Evolutionary conservation across 2,888 invertebrate genomes (phyloP), one percentile per base, ranked within the genome.

Genomic region (Erebia epiphron): DNA sequence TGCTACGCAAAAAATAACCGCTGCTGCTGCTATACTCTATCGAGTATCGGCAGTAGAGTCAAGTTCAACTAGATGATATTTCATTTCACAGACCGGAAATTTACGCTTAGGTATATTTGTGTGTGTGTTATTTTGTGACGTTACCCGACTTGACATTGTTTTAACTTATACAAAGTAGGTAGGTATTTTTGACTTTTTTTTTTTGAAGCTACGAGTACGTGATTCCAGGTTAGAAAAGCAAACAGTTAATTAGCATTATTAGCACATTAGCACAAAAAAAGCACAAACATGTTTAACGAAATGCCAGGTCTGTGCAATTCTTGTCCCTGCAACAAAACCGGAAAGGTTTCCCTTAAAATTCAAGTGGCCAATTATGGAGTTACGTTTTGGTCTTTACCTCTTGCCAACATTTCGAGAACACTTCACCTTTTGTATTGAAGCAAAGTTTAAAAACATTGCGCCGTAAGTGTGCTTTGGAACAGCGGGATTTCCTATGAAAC

Each of bases 291-390:
- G 10, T 16, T 43, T 52, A 52, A 16, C 18, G 10, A 54, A 52
- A 26, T 46, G 67, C 9, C 67, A 21, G 9, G 26, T 73, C 75
- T 75, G 74, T 3, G 43, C 43, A 3, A 0, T 81, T 78, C 62
- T 0, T 67, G 80, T 16, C 72, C 82, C 88, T 87, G 78, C 73
- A 72, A 49, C 54, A 13, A 74, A 79, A 86, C 86, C 86, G 87
- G 86, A 85, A 89, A 86, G 88, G 88, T 83, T 82, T 86, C 87
- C 85, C 83, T 88, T 85, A 86, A 87, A 90, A 89, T 83, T 89
- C 83, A 89, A 92, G 89, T 88, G 88, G 89, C 88, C 90, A 91
- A 92, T 92, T 92, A 91, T 80, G 80, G 77, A 81, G 84, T 85
- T 82, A 86, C 85, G 83, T 81, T 78, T 83, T 81, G 81, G 84